Conservation (phyloP, 2,888 invertebrate genomes). For the Brachylomia viminalis region DNA sequence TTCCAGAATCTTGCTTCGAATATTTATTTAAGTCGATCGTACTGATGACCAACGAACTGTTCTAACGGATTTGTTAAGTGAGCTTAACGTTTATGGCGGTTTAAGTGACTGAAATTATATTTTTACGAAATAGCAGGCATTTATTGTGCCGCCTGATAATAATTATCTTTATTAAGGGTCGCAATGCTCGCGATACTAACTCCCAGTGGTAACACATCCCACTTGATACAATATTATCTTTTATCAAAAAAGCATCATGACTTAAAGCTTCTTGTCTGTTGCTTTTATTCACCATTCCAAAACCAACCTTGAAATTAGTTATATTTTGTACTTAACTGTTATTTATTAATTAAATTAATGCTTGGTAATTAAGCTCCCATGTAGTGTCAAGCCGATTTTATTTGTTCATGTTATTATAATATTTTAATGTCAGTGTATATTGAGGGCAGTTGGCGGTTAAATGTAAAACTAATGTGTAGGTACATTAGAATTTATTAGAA, state of each 20-base stretch:
- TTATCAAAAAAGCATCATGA: constrained; percentile 7
- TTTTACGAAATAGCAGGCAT: constrained; percentile 60
- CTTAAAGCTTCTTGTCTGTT: constrained; percentile 11
- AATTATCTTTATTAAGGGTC: constrained; percentile 22
- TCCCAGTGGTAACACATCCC: constrained; percentile 11
- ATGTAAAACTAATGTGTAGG: constrained; percentile 53
- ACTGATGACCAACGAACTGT: constrained; percentile 51
- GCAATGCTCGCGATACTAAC: constrained; percentile 17
- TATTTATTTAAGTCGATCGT: constrained; percentile 51
- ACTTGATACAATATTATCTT: constrained; percentile 1
- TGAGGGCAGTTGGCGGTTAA: constrained; percentile 37
- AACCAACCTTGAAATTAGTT: constrained; percentile 63
- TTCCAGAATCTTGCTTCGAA: constrained; percentile 39
- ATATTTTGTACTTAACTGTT: constrained; percentile 65
- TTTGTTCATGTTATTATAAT: constrained; percentile 47
- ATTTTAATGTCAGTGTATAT: constrained; percentile 42
- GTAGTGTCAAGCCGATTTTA: constrained; percentile 41
- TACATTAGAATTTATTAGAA: constrained; percentile 56
- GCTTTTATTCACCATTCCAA: constrained; percentile 67
- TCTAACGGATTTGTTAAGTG: constrained; percentile 50
- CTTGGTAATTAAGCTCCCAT: constrained; percentile 44
- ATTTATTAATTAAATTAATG: constrained; percentile 65
- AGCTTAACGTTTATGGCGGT: constrained; percentile 49
- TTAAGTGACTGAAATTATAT: constrained; percentile 66
- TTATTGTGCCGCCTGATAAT: constrained; percentile 53